phyloP scores from a whole-genome alignment of 2,797 vertebrate species.

The Setipinna tenuifilis region DNA sequence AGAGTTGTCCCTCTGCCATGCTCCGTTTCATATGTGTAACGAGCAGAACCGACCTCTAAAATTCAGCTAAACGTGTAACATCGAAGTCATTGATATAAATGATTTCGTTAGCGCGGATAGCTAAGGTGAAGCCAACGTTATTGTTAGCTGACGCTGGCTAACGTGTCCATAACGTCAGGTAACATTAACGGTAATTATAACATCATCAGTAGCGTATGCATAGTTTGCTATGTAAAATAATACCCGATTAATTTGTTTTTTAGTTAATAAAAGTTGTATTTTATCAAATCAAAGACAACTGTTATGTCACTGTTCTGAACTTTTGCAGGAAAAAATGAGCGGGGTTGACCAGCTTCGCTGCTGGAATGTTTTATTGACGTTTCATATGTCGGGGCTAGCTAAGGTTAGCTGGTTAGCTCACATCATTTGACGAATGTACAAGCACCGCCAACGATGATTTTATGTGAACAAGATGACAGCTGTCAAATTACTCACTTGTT shows the following conservation, averaged over 20 bases:
- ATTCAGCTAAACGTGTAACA: not conserved
- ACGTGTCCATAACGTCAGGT: constrained; percentile 21
- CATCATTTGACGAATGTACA: not conserved
- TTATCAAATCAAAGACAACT: not conserved
- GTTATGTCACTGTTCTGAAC: not conserved
- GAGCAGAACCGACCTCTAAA: not conserved
- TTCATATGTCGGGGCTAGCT: constrained; percentile 28
- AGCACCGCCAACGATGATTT: not conserved
- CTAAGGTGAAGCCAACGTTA: constrained; percentile 8
- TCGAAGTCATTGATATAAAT: not conserved
- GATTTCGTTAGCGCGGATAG: not conserved
- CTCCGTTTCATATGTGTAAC: not conserved
- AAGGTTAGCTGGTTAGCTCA: constrained; percentile 25
- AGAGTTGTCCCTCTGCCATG: not conserved
- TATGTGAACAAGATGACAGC: constrained; percentile 1
- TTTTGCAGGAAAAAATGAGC: not conserved
- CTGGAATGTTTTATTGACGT: constrained; percentile 10
- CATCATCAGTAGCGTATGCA: not conserved
- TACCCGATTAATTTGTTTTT: not conserved
- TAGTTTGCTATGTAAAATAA: not conserved
- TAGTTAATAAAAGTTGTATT: not conserved
- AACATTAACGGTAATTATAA: constrained; percentile 1
- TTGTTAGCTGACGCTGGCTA: constrained; percentile 21
- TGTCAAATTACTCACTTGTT: not conserved
- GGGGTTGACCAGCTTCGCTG: not conserved